Percentiles rank a stretch among this genome's conserved stretches.
These are phyloP conservation scores for Palythoa heliodiscus DNA, from an alignment of 92 coral and sea anemone species.

Conservation along the genomic window DNA sequence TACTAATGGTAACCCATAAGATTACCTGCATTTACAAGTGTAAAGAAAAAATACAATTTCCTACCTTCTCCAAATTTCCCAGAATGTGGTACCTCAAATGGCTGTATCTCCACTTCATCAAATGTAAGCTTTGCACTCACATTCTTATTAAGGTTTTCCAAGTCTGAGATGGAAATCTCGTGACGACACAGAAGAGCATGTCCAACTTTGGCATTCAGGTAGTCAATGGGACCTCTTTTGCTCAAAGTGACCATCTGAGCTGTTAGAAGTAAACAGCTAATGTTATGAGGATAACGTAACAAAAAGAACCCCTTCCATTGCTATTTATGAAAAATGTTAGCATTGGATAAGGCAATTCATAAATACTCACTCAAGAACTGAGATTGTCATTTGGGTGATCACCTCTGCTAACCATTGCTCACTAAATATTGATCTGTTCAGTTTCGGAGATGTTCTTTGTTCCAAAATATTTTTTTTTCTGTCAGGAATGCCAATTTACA, in stretches of 20 bases:
- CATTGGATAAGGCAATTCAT: no score
- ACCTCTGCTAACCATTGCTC: no score
- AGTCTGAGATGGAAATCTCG: background rate
- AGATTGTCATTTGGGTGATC: no score
- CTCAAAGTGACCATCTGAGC: background rate
- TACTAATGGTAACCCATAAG: no score
- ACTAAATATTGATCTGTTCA: no score
- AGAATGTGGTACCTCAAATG: constrained; percentile 19
- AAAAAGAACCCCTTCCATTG: no score
- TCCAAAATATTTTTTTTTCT: no score
- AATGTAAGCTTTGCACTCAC: constrained; percentile 2
- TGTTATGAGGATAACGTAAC: background rate
- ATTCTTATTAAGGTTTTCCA: background rate
- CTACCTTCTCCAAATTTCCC: constrained; percentile 36
- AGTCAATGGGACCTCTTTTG: background rate
- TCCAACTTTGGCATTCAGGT: constrained; percentile 18
- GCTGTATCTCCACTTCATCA: constrained; percentile 31
- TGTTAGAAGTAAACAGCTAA: background rate
- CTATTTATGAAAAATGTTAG: no score
- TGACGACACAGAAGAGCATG: background rate
- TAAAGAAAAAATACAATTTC: background rate
- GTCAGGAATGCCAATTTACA: no score
- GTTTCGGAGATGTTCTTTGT: no score
- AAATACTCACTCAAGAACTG: no score
- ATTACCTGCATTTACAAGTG: no score